Base-by-base conservation (phyloP, 2,797 vertebrate genomes). In the Cirrhinus molitorella region DNA sequence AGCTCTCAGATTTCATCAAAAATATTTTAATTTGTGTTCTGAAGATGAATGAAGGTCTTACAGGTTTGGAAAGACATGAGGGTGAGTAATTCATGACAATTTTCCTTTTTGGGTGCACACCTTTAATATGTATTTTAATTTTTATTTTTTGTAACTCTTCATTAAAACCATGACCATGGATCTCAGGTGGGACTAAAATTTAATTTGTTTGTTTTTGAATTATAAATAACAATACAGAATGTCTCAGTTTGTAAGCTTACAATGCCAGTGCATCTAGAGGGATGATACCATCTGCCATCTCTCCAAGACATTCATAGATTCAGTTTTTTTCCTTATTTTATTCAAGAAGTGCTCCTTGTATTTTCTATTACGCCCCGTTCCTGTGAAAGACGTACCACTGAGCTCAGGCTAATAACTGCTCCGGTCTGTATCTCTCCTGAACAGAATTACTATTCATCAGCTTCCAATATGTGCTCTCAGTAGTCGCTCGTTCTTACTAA, bases 381-480 rank as follows among this genome's bases (percentile, higher is more conserved):
- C 65, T 19, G 14, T 79, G 45, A 76, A 82, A 53, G 76, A 71
- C 1, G 3, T 43, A 37, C 34, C 31, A 37, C 43, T 49, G 71
- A 76, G 14, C 51, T 63, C n/a, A 73, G 31, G 57, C 28, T 77
- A 55, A 76, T 80, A 73, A 37, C 70, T 66, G 8, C 61, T 37
- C 53, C 40, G 4, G 10, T 61, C 61, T 25, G 2, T 11, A 13
- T 73, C 49, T 55, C 71, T 51, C 45, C 59, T 61, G 4, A 83
- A 66, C 71, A 57, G 8, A 83, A 59, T 66, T 8, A 76, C 63
- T 47, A 76, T 57, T 83, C 81, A 76, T 83, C 63, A 77, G 49
- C 23, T 57, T 75, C 11, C 31, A 65, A 75, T 75, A 43, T 67
- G 45, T 43, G 31, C 57, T 82, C 59, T 74, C 57, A 51, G 53